Evolutionary conservation across 2,888 invertebrate genomes (phyloP).

Genomic region (Acleris emargana): DNA sequence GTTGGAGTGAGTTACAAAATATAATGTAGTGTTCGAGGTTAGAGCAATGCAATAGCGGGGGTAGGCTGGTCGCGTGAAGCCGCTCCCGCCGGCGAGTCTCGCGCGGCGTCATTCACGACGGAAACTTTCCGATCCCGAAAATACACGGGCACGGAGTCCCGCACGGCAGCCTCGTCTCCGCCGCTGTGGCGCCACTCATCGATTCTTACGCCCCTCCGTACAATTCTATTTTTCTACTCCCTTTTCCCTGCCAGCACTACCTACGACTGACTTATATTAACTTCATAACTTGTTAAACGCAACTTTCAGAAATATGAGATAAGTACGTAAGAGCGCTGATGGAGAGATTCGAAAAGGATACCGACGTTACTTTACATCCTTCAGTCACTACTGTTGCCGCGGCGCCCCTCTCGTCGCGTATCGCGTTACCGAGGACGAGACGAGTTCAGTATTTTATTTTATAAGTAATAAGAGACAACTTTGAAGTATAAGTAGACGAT

Average conservation of each 20-base stretch:
- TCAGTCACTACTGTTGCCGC: conserved; percentile 53
- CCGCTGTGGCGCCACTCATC: conserved; percentile 62
- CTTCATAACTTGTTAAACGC: conserved; percentile 76
- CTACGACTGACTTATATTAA: conserved; percentile 73
- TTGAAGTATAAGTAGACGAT: conserved; percentile 50
- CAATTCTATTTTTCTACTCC: conserved; percentile 71
- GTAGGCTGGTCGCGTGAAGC: neutral
- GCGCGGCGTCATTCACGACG: conserved; percentile 25
- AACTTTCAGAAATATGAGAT: conserved; percentile 75
- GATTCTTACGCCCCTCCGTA: conserved; percentile 61
- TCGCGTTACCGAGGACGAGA: conserved; percentile 49
- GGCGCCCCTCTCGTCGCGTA: conserved; percentile 47
- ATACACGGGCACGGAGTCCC: conserved; percentile 48
- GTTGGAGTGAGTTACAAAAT: conserved; percentile 42
- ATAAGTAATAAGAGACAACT: conserved; percentile 53
- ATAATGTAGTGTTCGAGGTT: conserved; percentile 37
- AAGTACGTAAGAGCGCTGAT: conserved; percentile 58
- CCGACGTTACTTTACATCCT: conserved; percentile 50
- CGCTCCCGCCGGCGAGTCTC: conserved; percentile 7
- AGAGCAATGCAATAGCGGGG: conserved; percentile 36
- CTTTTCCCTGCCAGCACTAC: conserved; percentile 63
- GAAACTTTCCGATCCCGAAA: conserved; percentile 55
- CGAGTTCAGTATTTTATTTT: conserved; percentile 52
- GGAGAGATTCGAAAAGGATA: conserved; percentile 64
- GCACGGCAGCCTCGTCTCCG: conserved; percentile 46